These are phyloP conservation scores for Drosophila paucipuncta DNA, from an alignment of 2,888 invertebrate species.

Conservation along the genomic window DNA sequence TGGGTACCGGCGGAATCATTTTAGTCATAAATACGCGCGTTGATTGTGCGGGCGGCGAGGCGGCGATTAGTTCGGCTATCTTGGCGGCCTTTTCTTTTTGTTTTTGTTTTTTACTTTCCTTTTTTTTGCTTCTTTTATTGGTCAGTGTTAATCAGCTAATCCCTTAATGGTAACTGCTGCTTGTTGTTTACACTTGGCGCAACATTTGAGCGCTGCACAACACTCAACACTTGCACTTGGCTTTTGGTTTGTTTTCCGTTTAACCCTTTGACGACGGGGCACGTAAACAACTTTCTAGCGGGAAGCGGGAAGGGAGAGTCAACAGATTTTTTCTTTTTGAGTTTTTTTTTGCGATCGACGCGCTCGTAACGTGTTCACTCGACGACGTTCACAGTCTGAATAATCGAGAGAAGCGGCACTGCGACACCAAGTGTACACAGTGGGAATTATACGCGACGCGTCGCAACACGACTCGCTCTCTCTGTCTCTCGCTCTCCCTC, in stretches of 20 bases:
- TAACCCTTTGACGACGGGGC: slow-evolving; percentile 22
- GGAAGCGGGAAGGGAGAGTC: slow-evolving; percentile 15
- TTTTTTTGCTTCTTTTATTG: slow-evolving; percentile 24
- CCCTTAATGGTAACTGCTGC: slow-evolving; percentile 27
- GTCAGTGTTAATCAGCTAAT: slow-evolving; percentile 31
- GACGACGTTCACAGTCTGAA: slow-evolving; percentile 85
- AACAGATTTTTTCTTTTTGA: slow-evolving; percentile 13
- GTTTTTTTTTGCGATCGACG: slow-evolving; percentile 68
- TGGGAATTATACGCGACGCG: slow-evolving; percentile 62
- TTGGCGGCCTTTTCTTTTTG: slow-evolving; percentile 65
- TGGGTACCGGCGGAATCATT: slow-evolving; percentile 98
- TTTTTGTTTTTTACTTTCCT: slow-evolving; percentile 16
- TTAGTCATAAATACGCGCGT: slow-evolving; percentile 85
- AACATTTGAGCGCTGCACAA: slow-evolving; percentile 54
- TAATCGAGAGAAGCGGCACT: slow-evolving; percentile 78
- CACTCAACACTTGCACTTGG: slow-evolving; percentile 39
- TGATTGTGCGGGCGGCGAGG: slow-evolving; percentile 67
- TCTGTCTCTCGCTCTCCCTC: slow-evolving; percentile 23
- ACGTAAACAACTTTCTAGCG: slow-evolving; percentile 62
- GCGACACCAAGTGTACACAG: slow-evolving; percentile 79
- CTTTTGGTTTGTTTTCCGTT: slow-evolving; percentile 3
- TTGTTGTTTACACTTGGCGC: slow-evolving; percentile 47
- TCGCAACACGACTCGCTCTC: slow-evolving; percentile 25
- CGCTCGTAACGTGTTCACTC: slow-evolving; percentile 82
- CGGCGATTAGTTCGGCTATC: slow-evolving; percentile 75